These are phyloP conservation scores for Prochilodus magdalenae DNA, from an alignment of 2,113 vertebrate genomes.

Conservation along the genomic window DNA sequence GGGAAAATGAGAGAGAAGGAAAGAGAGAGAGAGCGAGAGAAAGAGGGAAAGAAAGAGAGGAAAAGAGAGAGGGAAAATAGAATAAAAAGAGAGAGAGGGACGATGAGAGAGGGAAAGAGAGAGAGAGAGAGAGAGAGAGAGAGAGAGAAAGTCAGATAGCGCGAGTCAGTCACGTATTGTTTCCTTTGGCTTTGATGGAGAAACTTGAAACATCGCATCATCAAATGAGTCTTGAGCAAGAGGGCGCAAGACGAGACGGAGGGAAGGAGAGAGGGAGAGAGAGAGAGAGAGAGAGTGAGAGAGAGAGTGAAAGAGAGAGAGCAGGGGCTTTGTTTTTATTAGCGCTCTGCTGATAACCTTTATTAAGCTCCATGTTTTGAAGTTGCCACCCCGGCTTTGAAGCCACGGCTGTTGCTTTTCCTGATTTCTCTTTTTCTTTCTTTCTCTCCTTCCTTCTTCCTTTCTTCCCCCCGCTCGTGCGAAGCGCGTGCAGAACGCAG, in stretches of 20 bases:
- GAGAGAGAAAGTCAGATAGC: constrained; percentile 1
- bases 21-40: background rate
- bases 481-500: constrained; percentile 75
- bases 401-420: constrained; percentile 84
- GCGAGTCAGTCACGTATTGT: background rate
- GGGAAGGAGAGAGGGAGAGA: constrained; percentile 7
- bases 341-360: constrained; percentile 92
- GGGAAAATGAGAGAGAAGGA: constrained; percentile 12
- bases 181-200: constrained; percentile 27
- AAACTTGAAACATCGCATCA: constrained; percentile 30
- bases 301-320: constrained; percentile 13
- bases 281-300: constrained; percentile 2
- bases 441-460: too few species aligned
- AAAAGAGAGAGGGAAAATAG: constrained; percentile 21
- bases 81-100: constrained; percentile 11
- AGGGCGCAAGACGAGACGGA: constrained; percentile 8
- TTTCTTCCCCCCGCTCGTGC: too few species aligned
- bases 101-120: constrained; percentile 5
- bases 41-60: constrained; percentile 56
- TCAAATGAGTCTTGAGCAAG: constrained; percentile 27
- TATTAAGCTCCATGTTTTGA: constrained; percentile 90
- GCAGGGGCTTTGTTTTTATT: constrained; percentile 89
- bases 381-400: constrained; percentile 93
- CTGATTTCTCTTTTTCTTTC: constrained; percentile 80
- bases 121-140: background rate